Evolutionary conservation across 92 coral and sea anemone species (phyloP).

Genomic region (Plumapathes pennacea): DNA sequence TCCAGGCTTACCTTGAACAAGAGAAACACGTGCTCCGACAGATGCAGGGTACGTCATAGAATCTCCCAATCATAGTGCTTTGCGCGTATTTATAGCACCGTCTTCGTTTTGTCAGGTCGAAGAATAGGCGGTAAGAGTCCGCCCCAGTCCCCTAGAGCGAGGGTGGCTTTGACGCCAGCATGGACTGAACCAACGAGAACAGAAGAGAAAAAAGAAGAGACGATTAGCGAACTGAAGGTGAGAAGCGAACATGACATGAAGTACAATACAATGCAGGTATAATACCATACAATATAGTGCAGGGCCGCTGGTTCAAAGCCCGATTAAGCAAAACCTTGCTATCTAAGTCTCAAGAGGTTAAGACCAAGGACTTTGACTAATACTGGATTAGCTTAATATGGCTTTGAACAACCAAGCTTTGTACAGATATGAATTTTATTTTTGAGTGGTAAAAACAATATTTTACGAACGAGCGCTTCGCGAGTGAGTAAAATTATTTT

Average conservation of each 20-base stretch:
- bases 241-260: background rate
- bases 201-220: constrained; percentile 86
- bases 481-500: too few species aligned
- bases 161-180: constrained; percentile 46
- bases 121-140: constrained; percentile 69
- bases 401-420: too few species aligned
- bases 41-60: constrained; percentile 76
- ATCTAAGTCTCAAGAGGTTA: too few species aligned
- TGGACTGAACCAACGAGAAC: constrained; percentile 80
- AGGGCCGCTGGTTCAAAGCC: too few species aligned
- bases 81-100: background rate
- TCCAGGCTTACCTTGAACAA: constrained; percentile 85
- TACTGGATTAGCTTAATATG: too few species aligned
- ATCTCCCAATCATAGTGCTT: background rate
- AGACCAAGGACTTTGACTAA: too few species aligned
- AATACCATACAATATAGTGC: too few species aligned
- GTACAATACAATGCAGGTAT: too few species aligned
- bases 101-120: constrained; percentile 55
- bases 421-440: too few species aligned
- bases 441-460: too few species aligned
- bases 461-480: too few species aligned
- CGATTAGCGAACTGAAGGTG: constrained; percentile 84
- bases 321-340: too few species aligned
- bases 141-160: constrained; percentile 57
- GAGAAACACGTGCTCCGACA: constrained; percentile 91